Evolutionary conservation across 2,888 invertebrate species (phyloP).

Genomic region (Deroplatys truncata): DNA sequence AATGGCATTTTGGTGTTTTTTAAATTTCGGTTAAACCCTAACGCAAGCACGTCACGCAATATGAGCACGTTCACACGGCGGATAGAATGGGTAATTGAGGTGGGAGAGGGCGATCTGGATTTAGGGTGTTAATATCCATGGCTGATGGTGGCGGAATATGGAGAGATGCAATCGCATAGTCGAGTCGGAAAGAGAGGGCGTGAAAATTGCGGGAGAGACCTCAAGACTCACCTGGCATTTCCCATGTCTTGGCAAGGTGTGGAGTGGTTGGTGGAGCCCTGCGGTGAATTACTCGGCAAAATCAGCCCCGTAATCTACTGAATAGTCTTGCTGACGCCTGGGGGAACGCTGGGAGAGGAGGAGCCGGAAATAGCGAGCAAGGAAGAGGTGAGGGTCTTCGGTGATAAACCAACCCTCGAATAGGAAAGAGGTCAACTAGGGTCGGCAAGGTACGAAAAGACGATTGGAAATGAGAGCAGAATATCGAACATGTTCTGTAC

Average conservation of each 20-base stretch:
- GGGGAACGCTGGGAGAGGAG: background rate
- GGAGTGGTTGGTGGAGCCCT: background rate
- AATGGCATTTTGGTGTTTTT: background rate
- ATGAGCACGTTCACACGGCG: background rate
- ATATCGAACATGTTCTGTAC: background rate
- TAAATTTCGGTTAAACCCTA: background rate
- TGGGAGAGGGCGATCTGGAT: background rate
- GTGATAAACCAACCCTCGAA: background rate
- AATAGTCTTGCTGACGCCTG: conserved; percentile 13
- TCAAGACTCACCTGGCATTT: conserved; percentile 15
- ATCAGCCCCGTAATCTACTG: conserved; percentile 15
- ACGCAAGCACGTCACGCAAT: background rate
- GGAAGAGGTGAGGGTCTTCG: background rate
- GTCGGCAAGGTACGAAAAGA: background rate
- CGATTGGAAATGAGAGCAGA: background rate
- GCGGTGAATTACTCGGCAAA: conserved; percentile 19
- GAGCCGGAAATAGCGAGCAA: background rate
- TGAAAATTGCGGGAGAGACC: background rate
- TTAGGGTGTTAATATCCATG: background rate
- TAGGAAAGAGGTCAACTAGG: background rate
- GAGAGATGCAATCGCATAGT: background rate
- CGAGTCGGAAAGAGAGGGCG: background rate
- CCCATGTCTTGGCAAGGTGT: conserved; percentile 10
- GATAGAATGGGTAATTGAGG: background rate
- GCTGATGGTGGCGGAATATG: background rate